These are phyloP conservation scores for Chelon labrosus DNA, from an alignment of 2,797 vertebrate species.

Conservation along the genomic window DNA sequence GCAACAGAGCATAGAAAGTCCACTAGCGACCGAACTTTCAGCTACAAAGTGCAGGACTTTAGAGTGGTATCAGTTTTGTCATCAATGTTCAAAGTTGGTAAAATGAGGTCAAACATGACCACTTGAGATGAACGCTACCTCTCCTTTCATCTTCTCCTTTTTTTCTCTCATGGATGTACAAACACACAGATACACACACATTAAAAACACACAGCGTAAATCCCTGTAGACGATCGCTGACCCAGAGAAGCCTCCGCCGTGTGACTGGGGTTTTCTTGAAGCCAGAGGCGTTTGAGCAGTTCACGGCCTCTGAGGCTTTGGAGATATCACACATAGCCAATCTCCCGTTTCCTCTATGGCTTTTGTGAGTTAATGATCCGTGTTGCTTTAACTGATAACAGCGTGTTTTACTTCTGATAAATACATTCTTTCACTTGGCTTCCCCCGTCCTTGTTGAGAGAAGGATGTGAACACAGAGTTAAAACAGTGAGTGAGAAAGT, in stretches of 20 bases:
- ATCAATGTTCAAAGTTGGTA: too few relatives aligned
- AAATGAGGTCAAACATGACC: too few relatives aligned
- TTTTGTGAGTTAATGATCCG: slow-evolving; percentile 56
- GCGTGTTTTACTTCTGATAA: slow-evolving; percentile 22
- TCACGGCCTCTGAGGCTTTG: slow-evolving; percentile 24
- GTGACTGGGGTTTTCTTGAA: slow-evolving; percentile 27
- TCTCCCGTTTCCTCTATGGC: slow-evolving; percentile 24
- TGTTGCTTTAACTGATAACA: slow-evolving; percentile 56
- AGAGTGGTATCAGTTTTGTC: too few relatives aligned
- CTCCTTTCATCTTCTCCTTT: not conserved
- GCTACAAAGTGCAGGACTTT: too few relatives aligned
- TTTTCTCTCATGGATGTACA: slow-evolving; percentile 4
- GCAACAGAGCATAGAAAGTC: too few relatives aligned
- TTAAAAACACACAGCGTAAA: slow-evolving; percentile 8
- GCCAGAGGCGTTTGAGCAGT: slow-evolving; percentile 9
- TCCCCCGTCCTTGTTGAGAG: not conserved
- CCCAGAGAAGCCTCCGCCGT: slow-evolving; percentile 20
- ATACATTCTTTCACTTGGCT: slow-evolving; percentile 20
- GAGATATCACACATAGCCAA: slow-evolving; percentile 15
- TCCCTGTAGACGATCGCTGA: not conserved
- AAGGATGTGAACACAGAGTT: not conserved
- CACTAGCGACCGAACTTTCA: too few relatives aligned
- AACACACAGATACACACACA: slow-evolving; percentile 20
- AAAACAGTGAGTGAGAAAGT: slow-evolving; percentile 1
- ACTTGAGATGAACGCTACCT: not conserved